Base-by-base conservation (phyloP, 2,888 invertebrate species). In the Orchesellides sinensis region DNA sequence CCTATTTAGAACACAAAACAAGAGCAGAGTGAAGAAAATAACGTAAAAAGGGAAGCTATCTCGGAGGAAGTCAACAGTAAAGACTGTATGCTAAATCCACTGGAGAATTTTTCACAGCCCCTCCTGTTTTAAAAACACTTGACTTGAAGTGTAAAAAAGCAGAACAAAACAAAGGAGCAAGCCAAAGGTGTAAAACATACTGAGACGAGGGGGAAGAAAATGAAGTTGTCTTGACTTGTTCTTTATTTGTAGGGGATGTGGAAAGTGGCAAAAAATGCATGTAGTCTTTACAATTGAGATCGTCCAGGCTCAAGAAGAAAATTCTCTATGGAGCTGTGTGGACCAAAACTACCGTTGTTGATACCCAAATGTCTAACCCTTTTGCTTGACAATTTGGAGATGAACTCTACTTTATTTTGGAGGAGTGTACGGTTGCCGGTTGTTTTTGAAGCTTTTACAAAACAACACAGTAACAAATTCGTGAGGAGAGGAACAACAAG, bases 51-150 rank as follows among this genome's bases (percentile, higher is more conserved):
- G 27, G 12, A 59, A 19, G 23, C 23, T 54, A 23, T 47, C 47
- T 54, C 47, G 21, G 10, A 68, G 56, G 77, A 56, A 66, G 35
- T 78, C n/a, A n/a, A 61, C 23, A 49, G 78, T 63, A 72, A 79
- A 79, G 59, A 81, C 23, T 12, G 21, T 72, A 73, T n/a, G 10
- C 10, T n/a, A 40, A 40, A 73, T n/a, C 66, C 80, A 73, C 73
- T 63, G 59, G 80, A 81, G 80, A 81, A 59, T 81, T 79, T 72
- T 56, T 72, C 56, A 63, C 72, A 80, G 35, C 73, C 73, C 80
- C 80, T 66, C 32, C 61, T 59, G 72, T 52, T 68, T 66, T n/a
- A 5, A 59, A 78, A 61, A 70, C 47, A 79, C 63, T 72, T 79
- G 68, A 68, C 70, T 32, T 69, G 10, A 32, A 32, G 32, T 32